Percentiles rank a stretch among this genome's conserved stretches.
Conservation (phyloP, 2,113 vertebrate genomes). For the Dromiciops gliroides region DNA sequence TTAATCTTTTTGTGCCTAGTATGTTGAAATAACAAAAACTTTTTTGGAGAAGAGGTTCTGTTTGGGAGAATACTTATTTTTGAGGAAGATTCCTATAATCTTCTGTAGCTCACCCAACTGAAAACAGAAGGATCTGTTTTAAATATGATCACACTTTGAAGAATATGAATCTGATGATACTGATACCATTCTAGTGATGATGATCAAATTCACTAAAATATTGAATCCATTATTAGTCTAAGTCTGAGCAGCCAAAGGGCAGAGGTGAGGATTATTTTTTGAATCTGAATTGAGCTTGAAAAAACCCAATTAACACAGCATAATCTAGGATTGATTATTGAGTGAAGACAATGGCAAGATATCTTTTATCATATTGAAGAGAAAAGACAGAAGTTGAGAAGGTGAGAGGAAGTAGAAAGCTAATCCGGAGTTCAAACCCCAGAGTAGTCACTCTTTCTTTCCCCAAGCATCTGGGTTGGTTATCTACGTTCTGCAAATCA, state of each 20-base stretch:
- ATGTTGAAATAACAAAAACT: neutral
- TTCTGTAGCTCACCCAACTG: neutral
- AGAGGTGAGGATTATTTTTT: slow-evolving; percentile 40
- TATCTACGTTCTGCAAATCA: slow-evolving; percentile 26
- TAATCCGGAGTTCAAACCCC: neutral
- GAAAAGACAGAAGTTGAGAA: slow-evolving; percentile 29
- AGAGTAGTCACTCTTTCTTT: neutral
- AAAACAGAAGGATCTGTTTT: neutral
- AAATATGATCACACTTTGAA: neutral
- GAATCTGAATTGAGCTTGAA: slow-evolving; percentile 51
- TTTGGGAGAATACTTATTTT: neutral
- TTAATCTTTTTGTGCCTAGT: neutral
- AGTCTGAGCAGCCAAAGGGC: slow-evolving; percentile 31
- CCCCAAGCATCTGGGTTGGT: neutral
- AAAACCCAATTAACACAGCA: slow-evolving; percentile 44
- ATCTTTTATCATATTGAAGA: slow-evolving; percentile 49
- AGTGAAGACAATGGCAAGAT: slow-evolving; percentile 34
- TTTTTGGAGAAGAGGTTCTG: neutral
- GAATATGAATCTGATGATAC: neutral
- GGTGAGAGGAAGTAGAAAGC: neutral
- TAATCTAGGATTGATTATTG: slow-evolving; percentile 15
- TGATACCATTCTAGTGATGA: neutral
- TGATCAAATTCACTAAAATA: neutral
- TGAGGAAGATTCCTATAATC: neutral
- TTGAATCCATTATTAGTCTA: neutral